These are phyloP conservation scores for Sebastes paucispinis DNA, from an alignment of 2,797 vertebrate species.

Conservation along the genomic window DNA sequence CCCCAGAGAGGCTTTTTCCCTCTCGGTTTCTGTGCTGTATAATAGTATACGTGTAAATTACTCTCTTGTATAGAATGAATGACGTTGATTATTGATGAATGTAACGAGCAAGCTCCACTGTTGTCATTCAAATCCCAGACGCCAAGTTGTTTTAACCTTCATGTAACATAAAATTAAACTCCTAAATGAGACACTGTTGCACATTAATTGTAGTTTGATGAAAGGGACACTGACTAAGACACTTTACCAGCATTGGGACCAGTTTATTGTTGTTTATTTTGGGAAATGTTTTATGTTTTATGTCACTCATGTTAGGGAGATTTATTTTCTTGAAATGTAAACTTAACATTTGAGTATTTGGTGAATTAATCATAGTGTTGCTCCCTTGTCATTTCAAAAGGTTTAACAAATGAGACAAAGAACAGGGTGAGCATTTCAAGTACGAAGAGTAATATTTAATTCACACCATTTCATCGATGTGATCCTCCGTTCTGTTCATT, in stretches of 20 bases:
- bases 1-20: conserved; percentile 49
- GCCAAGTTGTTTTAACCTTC: conserved; percentile 3
- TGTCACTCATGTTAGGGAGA: conserved; percentile 27
- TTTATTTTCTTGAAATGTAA: conserved; percentile 32
- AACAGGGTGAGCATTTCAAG: background rate
- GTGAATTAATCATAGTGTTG: conserved; percentile 6
- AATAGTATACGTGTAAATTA: conserved; percentile 71
- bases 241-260: conserved; percentile 63
- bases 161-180: conserved; percentile 15
- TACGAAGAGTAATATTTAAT: background rate
- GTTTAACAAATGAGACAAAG: no score
- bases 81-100: conserved; percentile 71
- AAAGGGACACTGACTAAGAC: conserved; percentile 72
- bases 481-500: conserved; percentile 15
- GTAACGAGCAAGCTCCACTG: conserved; percentile 61
- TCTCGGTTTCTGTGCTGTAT: conserved; percentile 66
- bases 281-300: conserved; percentile 34
- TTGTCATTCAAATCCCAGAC: conserved; percentile 21
- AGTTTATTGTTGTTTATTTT: background rate
- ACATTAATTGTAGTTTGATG: conserved; percentile 45
- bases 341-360: conserved; percentile 16
- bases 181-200: conserved; percentile 46
- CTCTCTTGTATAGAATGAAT: conserved; percentile 77
- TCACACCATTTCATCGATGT: background rate
- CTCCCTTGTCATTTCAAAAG: conserved; percentile 2